These are phyloP conservation scores for Merluccius polli DNA, from an alignment of 2,797 vertebrate genomes.

Conservation along the genomic window DNA sequence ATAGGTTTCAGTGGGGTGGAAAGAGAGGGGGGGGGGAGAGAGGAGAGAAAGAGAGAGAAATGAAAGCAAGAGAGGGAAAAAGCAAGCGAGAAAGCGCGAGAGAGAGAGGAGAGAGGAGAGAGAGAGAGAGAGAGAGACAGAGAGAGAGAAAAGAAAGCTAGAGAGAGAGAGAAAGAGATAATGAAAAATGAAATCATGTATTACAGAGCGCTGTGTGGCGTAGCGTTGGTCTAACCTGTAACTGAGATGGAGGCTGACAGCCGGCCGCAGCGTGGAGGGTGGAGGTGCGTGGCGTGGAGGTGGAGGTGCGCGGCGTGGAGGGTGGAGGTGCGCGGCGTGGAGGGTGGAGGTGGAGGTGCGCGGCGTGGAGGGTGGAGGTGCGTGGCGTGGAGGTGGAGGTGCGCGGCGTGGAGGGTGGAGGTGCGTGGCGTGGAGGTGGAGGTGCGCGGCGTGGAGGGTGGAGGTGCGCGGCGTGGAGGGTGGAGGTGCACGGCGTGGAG, in stretches of 20 bases:
- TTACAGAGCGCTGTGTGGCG: background rate
- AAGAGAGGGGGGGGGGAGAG: background rate
- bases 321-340: background rate
- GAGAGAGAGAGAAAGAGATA: too few relatives aligned
- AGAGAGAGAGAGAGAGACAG: background rate
- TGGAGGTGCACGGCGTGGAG: background rate
- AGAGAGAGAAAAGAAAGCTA: too few relatives aligned
- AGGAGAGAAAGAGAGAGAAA: conserved; percentile 15
- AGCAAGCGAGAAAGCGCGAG: too few relatives aligned
- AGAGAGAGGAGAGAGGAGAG: too few relatives aligned
- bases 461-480: too few relatives aligned
- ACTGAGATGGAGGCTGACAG: background rate
- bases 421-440: too few relatives aligned
- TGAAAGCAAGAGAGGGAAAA: conserved; percentile 22
- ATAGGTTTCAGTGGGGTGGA: conserved; percentile 23
- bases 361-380: too few relatives aligned
- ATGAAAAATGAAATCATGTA: background rate
- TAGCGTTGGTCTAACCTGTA: background rate
- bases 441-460: background rate
- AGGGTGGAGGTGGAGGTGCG: too few relatives aligned
- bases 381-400: too few relatives aligned
- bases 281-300: background rate
- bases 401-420: too few relatives aligned
- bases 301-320: too few relatives aligned
- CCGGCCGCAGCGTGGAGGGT: too few relatives aligned